These are phyloP conservation scores for Plumapathes pennacea DNA, from an alignment of 92 coral and sea anemone genomes.

Conservation along the genomic window DNA sequence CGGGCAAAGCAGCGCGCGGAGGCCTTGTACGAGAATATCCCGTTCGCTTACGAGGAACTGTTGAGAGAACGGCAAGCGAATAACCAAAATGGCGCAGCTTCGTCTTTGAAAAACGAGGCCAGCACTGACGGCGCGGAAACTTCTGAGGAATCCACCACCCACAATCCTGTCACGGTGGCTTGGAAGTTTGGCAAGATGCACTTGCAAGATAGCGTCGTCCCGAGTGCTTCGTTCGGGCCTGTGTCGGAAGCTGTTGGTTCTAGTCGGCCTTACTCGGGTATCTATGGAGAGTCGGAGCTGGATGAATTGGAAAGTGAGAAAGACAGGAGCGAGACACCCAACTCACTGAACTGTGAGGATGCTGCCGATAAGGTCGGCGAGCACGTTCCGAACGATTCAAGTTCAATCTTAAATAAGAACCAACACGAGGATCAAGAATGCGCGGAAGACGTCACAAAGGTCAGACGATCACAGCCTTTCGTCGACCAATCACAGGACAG, in stretches of 20 bases:
- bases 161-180: constrained; percentile 5
- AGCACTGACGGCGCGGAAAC: not conserved
- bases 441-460: too few relatives aligned
- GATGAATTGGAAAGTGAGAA: constrained; percentile 26
- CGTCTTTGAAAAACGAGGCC: not conserved
- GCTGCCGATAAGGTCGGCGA: too few relatives aligned
- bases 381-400: too few relatives aligned
- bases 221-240: not conserved
- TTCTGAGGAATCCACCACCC: not conserved
- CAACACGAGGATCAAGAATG: too few relatives aligned
- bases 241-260: too few relatives aligned
- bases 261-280: constrained; percentile 62
- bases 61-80: too few relatives aligned
- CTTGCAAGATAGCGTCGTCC: constrained; percentile 25
- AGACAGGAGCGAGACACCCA: too few relatives aligned
- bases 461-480: too few relatives aligned
- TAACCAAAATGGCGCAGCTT: too few relatives aligned
- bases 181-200: constrained; percentile 27
- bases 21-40: constrained; percentile 27
- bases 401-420: too few relatives aligned
- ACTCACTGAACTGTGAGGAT: too few relatives aligned
- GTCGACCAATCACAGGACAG: too few relatives aligned
- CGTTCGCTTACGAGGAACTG: constrained; percentile 10
- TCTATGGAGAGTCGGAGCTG: constrained; percentile 42
- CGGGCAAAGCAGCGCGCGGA: constrained; percentile 17